phyloP scores from a whole-genome alignment of 2,888 invertebrate genomes.

The Agonopterix subpropinquella region DNA sequence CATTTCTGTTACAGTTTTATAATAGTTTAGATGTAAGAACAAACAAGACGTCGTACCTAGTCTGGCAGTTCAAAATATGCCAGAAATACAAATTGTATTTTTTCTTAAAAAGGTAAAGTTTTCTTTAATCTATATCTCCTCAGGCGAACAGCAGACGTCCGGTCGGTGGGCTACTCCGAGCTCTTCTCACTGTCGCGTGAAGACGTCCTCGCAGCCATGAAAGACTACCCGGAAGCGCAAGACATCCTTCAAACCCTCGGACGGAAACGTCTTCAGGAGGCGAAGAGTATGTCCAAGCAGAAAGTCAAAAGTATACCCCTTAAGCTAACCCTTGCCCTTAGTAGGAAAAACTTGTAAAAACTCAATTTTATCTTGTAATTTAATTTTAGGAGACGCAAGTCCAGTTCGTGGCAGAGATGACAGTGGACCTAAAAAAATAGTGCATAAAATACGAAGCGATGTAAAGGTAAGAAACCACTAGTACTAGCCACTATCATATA shows the following conservation, averaged over 20 bases:
- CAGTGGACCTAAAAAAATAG: conserved; percentile 83
- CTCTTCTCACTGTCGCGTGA: conserved; percentile 95
- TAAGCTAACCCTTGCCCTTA: too few relatives aligned
- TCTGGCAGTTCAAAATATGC: too few relatives aligned
- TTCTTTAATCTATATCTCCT: conserved; percentile 12
- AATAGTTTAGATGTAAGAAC: too few relatives aligned
- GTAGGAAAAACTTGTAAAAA: too few relatives aligned
- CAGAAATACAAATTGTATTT: too few relatives aligned
- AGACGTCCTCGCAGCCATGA: conserved; percentile 95
- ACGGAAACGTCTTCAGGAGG: conserved; percentile 90
- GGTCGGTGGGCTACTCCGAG: conserved; percentile 97
- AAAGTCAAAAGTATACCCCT: conserved; percentile 32
- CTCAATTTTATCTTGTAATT: neutral
- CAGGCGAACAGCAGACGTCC: conserved; percentile 96
- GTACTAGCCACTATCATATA: too few relatives aligned
- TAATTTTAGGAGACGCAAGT: conserved; percentile 49
- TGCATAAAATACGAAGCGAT: conserved; percentile 88
- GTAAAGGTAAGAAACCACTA: conserved; percentile 77
- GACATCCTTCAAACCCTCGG: conserved; percentile 94
- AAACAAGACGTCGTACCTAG: too few relatives aligned
- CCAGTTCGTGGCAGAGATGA: conserved; percentile 73
- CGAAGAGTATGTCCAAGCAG: conserved; percentile 73
- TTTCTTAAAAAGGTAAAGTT: neutral
- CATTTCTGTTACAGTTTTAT: too few relatives aligned
- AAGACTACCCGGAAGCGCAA: conserved; percentile 97